A percentile compares a stretch with the other conserved stretches of the same genome.
Evolutionary conservation across 2,888 invertebrate genomes (phyloP).

Genomic region (Pelosia muscerda): DNA sequence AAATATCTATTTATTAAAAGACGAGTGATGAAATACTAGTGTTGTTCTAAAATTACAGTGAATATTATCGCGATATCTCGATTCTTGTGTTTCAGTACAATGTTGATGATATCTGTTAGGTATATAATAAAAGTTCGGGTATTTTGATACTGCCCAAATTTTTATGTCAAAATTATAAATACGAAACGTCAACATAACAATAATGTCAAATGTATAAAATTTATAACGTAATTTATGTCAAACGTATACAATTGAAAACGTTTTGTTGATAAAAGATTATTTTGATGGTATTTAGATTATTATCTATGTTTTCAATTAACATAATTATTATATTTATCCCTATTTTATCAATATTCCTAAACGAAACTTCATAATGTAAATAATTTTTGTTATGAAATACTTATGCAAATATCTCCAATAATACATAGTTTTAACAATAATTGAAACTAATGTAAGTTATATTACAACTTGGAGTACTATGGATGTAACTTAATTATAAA

Average conservation of each 20-base stretch:
- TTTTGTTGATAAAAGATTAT: not conserved
- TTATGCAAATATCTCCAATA: not conserved
- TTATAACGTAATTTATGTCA: not conserved
- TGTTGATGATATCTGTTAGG: too few relatives aligned
- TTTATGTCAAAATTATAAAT: not conserved
- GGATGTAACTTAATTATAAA: too few relatives aligned
- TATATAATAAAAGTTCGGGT: too few relatives aligned
- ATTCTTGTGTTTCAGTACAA: too few relatives aligned
- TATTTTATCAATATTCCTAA: not conserved
- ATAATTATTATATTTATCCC: not conserved
- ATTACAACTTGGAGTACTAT: not conserved
- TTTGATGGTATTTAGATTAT: slow-evolving; percentile 2
- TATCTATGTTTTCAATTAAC: not conserved
- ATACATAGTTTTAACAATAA: not conserved
- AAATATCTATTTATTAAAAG: not conserved
- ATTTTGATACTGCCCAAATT: not conserved
- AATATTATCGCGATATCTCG: too few relatives aligned
- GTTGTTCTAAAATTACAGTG: not conserved
- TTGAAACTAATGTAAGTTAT: not conserved
- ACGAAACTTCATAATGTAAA: not conserved
- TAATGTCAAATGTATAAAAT: not conserved
- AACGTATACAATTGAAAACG: not conserved
- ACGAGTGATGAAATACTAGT: not conserved
- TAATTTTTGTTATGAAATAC: not conserved
- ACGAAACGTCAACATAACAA: not conserved